Evolutionary conservation across 1,140 invertebrate species (phyloP).

Genomic region (Thaumetopoea pityocampa): DNA sequence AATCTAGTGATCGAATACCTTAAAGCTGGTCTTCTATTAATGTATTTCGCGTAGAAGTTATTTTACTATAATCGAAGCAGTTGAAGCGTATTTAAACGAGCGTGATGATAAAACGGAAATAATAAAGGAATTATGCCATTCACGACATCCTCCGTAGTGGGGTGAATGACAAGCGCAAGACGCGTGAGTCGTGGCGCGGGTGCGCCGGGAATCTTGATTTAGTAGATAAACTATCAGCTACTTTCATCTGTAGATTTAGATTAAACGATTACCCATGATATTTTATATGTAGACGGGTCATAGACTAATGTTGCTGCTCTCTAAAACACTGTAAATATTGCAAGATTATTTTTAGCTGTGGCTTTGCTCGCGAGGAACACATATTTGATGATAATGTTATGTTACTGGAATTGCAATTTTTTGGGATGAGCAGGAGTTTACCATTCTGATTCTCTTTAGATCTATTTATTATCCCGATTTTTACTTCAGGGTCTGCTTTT

Average conservation of each 20-base stretch:
- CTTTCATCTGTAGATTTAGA: constrained; percentile 65
- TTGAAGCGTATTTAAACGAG: constrained; percentile 15
- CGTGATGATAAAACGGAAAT: constrained; percentile 23
- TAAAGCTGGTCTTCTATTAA: constrained; percentile 19
- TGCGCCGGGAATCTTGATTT: constrained; percentile 41
- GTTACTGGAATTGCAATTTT: no score
- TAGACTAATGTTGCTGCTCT: no score
- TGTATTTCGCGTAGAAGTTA: constrained; percentile 16
- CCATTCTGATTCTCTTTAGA: no score
- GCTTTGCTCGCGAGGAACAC: no score
- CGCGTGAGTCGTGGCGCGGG: constrained; percentile 39
- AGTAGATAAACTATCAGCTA: constrained; percentile 51
- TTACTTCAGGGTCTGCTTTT: no score
- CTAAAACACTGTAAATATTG: no score
- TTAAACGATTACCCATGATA: constrained; percentile 64
- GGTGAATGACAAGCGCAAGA: constrained; percentile 40
- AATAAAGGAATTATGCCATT: constrained; percentile 9
- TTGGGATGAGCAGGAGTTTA: no score
- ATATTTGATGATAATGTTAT: no score
- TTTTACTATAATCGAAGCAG: constrained; percentile 15
- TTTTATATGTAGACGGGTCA: no score
- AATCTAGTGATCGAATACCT: no score
- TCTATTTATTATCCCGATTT: no score
- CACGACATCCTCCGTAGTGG: constrained; percentile 15
- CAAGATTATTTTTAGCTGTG: no score